A percentile compares a stretch with the other conserved stretches of the same genome.
Conservation (phyloP, 2,797 vertebrate species). For the Geotria australis region DNA sequence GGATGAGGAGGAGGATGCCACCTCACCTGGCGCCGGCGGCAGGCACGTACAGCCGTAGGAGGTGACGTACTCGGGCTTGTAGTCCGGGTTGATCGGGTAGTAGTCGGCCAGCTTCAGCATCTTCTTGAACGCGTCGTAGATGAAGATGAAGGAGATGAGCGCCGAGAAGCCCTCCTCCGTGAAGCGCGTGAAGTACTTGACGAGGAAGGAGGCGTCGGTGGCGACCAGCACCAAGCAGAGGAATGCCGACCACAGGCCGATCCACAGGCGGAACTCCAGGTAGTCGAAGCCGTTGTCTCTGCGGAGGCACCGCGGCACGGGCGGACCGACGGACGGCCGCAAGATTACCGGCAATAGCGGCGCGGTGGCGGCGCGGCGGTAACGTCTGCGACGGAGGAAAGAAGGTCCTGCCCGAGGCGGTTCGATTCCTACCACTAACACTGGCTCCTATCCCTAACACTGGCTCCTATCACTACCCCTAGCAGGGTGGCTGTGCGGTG, state of each 20-base stretch:
- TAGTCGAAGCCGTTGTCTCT: conserved; percentile 73
- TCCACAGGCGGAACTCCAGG: conserved; percentile 90
- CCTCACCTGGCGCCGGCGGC: conserved; percentile 33
- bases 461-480: no score
- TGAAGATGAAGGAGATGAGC: conserved; percentile 98
- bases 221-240: conserved; percentile 57
- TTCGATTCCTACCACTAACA: no score
- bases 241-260: conserved; percentile 84
- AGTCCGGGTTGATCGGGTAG: conserved; percentile 61
- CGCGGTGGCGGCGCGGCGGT: no score
- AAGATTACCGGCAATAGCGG: no score
- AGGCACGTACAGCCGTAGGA: conserved; percentile 55
- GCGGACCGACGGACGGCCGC: no score
- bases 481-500: no score
- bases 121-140: conserved; percentile 94
- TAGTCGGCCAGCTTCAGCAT: conserved; percentile 69
- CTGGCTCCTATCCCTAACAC: no score
- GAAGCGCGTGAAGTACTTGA: conserved; percentile 94
- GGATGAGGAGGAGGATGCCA: no score
- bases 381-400: no score
- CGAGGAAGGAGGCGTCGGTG: conserved; percentile 76
- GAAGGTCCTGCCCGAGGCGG: no score
- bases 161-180: conserved; percentile 91
- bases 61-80: conserved; percentile 29
- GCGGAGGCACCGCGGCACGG: no score